A percentile compares a stretch with the other conserved stretches of the same genome.
Evolutionary conservation across 2,888 invertebrate genomes (phyloP).

Genomic region (Reticulitermes lucifugus): DNA sequence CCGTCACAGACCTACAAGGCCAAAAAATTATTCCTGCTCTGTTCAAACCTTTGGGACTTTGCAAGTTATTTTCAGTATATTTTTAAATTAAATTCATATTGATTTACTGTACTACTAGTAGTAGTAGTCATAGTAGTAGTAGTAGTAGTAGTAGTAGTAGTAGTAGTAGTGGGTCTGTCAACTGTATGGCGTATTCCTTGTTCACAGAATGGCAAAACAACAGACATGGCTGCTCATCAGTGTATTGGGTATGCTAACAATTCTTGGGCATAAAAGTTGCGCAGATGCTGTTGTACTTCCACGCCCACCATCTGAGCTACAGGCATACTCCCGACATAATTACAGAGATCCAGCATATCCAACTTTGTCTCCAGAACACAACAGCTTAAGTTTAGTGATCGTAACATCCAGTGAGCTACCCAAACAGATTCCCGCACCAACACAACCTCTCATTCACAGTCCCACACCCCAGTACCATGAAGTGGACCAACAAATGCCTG

Average conservation of each 20-base stretch:
- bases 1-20: too few relatives aligned
- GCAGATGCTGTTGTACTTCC: constrained; percentile 47
- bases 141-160: too few relatives aligned
- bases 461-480: constrained; percentile 52
- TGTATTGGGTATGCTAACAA: neutral
- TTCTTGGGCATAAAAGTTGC: neutral
- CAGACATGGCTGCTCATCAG: constrained; percentile 15
- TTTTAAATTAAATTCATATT: too few relatives aligned
- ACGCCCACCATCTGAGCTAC: constrained; percentile 46
- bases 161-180: too few relatives aligned
- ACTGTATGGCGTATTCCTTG: neutral
- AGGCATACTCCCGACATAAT: constrained; percentile 18
- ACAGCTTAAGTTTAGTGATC: constrained; percentile 52
- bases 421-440: constrained; percentile 64
- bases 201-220: constrained; percentile 19
- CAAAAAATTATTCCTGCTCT: too few relatives aligned
- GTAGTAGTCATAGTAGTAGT: too few relatives aligned
- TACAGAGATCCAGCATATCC: neutral
- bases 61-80: too few relatives aligned
- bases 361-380: constrained; percentile 19
- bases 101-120: too few relatives aligned
- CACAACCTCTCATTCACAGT: constrained; percentile 57
- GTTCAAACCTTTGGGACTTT: too few relatives aligned
- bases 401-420: constrained; percentile 63
- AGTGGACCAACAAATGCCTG: constrained; percentile 47